Evolutionary conservation across 2,113 vertebrate genomes (phyloP), one percentile per base, ranked within the genome.

Genomic region (Odontesthes bonariensis): DNA sequence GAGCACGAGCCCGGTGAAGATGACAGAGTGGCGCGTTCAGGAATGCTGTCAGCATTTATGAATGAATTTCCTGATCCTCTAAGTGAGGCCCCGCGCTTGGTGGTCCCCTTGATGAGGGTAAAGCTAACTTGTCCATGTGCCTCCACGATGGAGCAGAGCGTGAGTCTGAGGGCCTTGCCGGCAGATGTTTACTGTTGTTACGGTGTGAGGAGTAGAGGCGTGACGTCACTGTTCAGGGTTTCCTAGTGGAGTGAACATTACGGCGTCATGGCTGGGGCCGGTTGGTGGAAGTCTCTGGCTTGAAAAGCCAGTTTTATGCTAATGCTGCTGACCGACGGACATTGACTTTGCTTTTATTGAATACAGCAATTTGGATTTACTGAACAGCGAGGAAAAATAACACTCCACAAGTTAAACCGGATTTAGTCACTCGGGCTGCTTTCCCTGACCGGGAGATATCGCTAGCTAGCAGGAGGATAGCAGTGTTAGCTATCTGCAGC

Each of bases 241-340:
- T 95, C 94, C 89, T 91, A 81, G 86, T 84, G 92, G 86, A 91
- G 83, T 90, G 91, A 91, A 92, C 86, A 86, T 79, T 92, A 93
- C 91, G 88, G 90, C 92, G 93, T 95, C 91, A 95, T 95, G 94
- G 92, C 92, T 88, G 93, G 93, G 93, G 88, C 94, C 94, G 94
- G 93, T 83, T 92, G 90, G 86, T 83, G 89, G 86, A 93, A 87
- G 87, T 91, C 76, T 73, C 81, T 86, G 86, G 84, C 86, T 73
- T 94, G 89, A 94, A 87, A 92, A 92, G 92, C 81, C 85, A 82
- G 74, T 81, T 82, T 73, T 88, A 78, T 80, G 58, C 71, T 44
- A 59, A 73, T 79, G 69, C 47, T 55, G 66, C 63, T 83, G 57
- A 89, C 75, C 82, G 62, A 69, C 71, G 52, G 75, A 57, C 51